Base-by-base conservation (phyloP, 2,888 invertebrate species). In the Pyrochroa serraticornis region DNA sequence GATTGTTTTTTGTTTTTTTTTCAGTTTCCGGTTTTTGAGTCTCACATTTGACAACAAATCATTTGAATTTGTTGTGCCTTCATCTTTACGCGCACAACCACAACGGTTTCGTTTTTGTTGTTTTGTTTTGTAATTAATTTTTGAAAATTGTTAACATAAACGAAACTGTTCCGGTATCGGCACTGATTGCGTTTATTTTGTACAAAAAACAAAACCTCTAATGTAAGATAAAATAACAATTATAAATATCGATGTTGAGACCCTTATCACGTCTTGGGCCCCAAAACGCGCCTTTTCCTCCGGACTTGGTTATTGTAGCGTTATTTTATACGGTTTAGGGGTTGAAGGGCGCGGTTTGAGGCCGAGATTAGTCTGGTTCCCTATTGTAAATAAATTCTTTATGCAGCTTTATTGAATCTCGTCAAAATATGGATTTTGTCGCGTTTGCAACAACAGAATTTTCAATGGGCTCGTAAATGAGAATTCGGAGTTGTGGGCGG, bases 31-130 rank as follows among this genome's bases (percentile, higher is more conserved):
- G 42, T 33, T 42, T 34, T 35, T 54, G 49, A 48, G 35, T 59
- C 63, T 57, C 46, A 65, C 62, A 61, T 71, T 70, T 66, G 54
- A 64, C 63, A 65, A 69, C 66, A 68, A 65, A 64, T 58, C 67
- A 65, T 63, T 64, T 62, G 61, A 69, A 70, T 72, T 72, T 72
- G 75, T 76, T 75, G 76, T 75, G 76, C 76, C 76, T 76, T 75
- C 72, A 71, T 71, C 73, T 72, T 66, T 71, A 70, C 66, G 75
- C 76, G 75, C 76, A 75, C 76, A 76, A 66, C 71, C 71, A 49
- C 50, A 36, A 36, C 41, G 56, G 61, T 64, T 54, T 49, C 38
- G 42, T 38, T 42, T 22, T 32, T 43, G 8, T 14, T 51, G 2
- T 46, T 12, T 30, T n/a, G 32, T 38, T 13, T 57, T 47, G 14